Evolutionary conservation across 1,140 invertebrate genomes (phyloP), one percentile per base, ranked within the genome.

Genomic region (Pararge aegeria): DNA sequence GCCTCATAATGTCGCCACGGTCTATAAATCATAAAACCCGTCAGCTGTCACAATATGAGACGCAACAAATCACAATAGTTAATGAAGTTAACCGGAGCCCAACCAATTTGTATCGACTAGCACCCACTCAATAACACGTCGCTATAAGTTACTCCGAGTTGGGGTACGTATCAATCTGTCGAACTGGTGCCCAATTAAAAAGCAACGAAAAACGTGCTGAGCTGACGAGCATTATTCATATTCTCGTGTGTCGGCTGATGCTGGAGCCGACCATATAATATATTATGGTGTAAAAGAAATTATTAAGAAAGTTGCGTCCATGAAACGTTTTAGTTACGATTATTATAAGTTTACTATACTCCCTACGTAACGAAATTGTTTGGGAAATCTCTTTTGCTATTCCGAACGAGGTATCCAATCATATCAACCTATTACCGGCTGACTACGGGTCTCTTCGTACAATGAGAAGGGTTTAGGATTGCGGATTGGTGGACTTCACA

Each of bases 151-250:
- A 27, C 5, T n/a, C n/a, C n/a, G n/a, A n/a, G 30, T 12, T 34
- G 30, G 30, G 30, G n/a, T 34, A 34, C 30, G 9, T 60, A 37
- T 50, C 64, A 65, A 34, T 34, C 30, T 12, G 30, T 34, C 12
- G 30, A 34, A 34, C 30, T 24, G 10, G 54, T 57, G 65, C 62
- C 70, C 70, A 78, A 78, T 78, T 78, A 78, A 70, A 78, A 72
- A 38, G 75, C 60, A 75, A 78, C 62, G 29, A 30, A 64, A 78
- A 51, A 55, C 64, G 27, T 46, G 51, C 5, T 40, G 10, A 27
- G 10, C 10, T 27, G 27, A 27, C 27, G 27, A 9, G 27, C 10
- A 27, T 27, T 27, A 27, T 27, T 27, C 27, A 34, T 10, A 34
- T 34, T 34, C 30, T 34, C 3, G 27, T 27, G 27, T 27, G 27